Percentiles rank a stretch among this genome's conserved stretches.
Evolutionary conservation across 2,113 vertebrate genomes (phyloP).

Genomic region (Sylvilagus bachmani): DNA sequence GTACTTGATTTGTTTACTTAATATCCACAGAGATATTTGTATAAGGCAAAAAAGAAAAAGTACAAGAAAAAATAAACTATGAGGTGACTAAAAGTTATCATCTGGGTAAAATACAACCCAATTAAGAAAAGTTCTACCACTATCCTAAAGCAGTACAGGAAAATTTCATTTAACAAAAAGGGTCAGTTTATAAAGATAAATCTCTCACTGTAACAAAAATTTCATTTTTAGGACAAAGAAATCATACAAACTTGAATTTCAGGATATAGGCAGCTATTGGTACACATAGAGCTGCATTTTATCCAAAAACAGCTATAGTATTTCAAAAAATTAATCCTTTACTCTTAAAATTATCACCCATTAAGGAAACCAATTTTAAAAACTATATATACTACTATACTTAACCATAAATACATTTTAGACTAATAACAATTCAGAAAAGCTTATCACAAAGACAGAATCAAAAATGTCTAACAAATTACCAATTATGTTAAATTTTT

Average conservation of each 20-base stretch:
- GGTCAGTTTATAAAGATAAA: background rate
- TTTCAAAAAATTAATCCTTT: slow-evolving; percentile 50
- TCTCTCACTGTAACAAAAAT: background rate
- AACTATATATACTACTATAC: background rate
- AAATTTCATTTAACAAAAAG: slow-evolving; percentile 37
- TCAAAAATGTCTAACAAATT: slow-evolving; percentile 40
- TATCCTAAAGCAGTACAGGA: background rate
- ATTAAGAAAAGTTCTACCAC: background rate
- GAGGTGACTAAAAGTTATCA: slow-evolving; percentile 28
- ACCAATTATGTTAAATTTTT: background rate
- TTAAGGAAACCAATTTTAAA: slow-evolving; percentile 19
- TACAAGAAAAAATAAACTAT: background rate
- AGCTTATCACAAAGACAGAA: slow-evolving; percentile 17
- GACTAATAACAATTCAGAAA: slow-evolving; percentile 17
- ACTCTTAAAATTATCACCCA: slow-evolving; percentile 35
- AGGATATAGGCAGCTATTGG: background rate
- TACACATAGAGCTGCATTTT: background rate
- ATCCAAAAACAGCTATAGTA: background rate
- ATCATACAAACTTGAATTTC: slow-evolving; percentile 17
- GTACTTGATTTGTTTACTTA: slow-evolving; percentile 45
- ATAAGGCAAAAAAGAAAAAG: background rate
- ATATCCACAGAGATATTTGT: background rate
- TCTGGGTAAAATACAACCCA: background rate
- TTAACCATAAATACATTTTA: slow-evolving; percentile 35
- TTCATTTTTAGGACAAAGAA: slow-evolving; percentile 37